Percentiles rank a stretch among this genome's conserved stretches.
These are phyloP conservation scores for Dryomyza anilis DNA, from an alignment of 2,888 invertebrate genomes.

Conservation along the genomic window DNA sequence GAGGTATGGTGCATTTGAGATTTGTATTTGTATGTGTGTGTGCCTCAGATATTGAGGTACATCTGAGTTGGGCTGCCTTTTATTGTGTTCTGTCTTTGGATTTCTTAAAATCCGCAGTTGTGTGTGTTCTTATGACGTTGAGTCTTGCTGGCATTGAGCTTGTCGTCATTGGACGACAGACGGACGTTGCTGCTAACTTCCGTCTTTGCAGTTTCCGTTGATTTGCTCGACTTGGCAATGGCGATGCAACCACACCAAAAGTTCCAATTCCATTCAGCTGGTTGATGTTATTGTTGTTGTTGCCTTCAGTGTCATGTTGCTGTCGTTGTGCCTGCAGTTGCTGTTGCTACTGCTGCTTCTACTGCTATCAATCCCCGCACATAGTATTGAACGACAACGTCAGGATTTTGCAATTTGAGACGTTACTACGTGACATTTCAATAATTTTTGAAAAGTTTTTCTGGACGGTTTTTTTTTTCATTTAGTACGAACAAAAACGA, in stretches of 20 bases:
- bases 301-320: conserved; percentile 30
- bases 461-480: conserved; percentile 27
- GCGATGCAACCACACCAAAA: conserved; percentile 50
- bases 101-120: too few relatives aligned
- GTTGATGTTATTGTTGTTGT: conserved; percentile 35
- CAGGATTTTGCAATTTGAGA: conserved; percentile 61
- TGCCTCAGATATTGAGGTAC: too few relatives aligned
- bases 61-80: too few relatives aligned
- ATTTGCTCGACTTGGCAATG: conserved; percentile 39
- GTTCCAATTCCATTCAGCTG: conserved; percentile 25
- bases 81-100: too few relatives aligned
- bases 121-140: too few relatives aligned
- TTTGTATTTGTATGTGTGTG: too few relatives aligned
- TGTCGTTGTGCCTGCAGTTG: conserved; percentile 1
- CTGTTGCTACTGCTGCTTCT: conserved; percentile 36
- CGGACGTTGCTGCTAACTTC: neutral
- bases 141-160: too few relatives aligned
- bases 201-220: conserved; percentile 14
- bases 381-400: conserved; percentile 59
- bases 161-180: too few relatives aligned
- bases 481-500: conserved; percentile 23
- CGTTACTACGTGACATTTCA: conserved; percentile 60
- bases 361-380: conserved; percentile 58
- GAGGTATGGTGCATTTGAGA: too few relatives aligned
- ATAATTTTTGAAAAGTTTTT: conserved; percentile 59